Conservation (phyloP, 2,797 vertebrate genomes). For the Chiroxiphia lanceolata region DNA sequence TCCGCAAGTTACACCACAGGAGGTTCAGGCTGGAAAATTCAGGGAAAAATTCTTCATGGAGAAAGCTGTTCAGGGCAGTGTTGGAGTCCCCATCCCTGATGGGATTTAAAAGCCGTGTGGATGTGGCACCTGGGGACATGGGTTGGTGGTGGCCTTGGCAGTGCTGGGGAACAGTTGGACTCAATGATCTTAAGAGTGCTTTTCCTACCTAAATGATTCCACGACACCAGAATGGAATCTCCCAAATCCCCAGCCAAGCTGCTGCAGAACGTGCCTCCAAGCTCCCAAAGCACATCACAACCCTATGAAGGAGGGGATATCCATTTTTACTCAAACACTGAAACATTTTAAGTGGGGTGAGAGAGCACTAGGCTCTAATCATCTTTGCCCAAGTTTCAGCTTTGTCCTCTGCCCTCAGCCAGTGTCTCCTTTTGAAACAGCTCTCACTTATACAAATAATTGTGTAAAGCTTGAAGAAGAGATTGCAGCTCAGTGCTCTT, state of each 20-base stretch:
- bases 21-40: not conserved
- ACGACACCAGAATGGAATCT: rapidly evolving
- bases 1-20: not conserved
- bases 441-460: not conserved
- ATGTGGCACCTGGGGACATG: rapidly evolving
- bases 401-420: not conserved
- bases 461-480: not conserved
- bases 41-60: not conserved
- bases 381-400: not conserved
- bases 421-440: not conserved
- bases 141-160: not conserved
- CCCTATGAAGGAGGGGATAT: not conserved
- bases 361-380: not conserved
- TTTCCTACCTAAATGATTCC: not conserved
- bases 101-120: not conserved
- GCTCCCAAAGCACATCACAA: not conserved
- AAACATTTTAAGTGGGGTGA: not conserved
- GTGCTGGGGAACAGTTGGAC: not conserved
- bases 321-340: not conserved
- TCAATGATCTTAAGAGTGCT: not conserved
- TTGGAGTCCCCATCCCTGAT: not conserved
- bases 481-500: not conserved
- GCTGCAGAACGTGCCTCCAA: not conserved
- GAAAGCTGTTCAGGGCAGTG: not conserved
- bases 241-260: not conserved